Evolutionary conservation across 2,797 vertebrate species (phyloP).

Genomic region (Yasuhikotakia modesta): DNA sequence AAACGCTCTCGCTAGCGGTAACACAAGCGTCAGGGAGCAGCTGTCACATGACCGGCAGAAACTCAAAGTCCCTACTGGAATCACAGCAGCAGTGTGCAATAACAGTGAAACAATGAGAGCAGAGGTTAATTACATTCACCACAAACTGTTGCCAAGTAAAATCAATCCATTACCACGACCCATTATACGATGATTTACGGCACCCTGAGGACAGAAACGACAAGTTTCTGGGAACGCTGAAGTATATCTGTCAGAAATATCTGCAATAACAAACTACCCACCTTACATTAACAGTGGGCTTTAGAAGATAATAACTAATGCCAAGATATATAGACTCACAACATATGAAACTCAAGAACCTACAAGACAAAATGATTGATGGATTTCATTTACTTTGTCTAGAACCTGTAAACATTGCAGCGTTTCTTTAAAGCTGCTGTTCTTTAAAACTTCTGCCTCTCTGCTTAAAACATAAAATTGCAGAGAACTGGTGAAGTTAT

Average conservation of each 20-base stretch:
- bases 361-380: conserved; percentile 32
- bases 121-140: conserved; percentile 58
- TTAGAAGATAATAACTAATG: conserved; percentile 33
- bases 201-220: conserved; percentile 39
- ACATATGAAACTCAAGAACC: conserved; percentile 20
- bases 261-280: conserved; percentile 40
- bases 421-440: conserved; percentile 1
- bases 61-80: conserved; percentile 52
- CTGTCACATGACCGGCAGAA: conserved; percentile 58
- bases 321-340: conserved; percentile 44
- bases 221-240: conserved; percentile 15
- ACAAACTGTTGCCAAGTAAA: conserved; percentile 56
- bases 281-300: conserved; percentile 44
- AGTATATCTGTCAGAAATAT: conserved; percentile 18
- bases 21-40: conserved; percentile 66
- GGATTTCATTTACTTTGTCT: conserved; percentile 7
- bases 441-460: no score
- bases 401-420: conserved; percentile 32
- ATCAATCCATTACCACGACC: conserved; percentile 50
- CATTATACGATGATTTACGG: conserved; percentile 46
- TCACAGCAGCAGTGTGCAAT: conserved; percentile 53
- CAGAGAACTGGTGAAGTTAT: no score
- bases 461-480: background rate
- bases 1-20: conserved; percentile 57
- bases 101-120: conserved; percentile 59